phyloP scores from a whole-genome alignment of 2,113 vertebrate genomes.

The Psephotus haematonotus region DNA sequence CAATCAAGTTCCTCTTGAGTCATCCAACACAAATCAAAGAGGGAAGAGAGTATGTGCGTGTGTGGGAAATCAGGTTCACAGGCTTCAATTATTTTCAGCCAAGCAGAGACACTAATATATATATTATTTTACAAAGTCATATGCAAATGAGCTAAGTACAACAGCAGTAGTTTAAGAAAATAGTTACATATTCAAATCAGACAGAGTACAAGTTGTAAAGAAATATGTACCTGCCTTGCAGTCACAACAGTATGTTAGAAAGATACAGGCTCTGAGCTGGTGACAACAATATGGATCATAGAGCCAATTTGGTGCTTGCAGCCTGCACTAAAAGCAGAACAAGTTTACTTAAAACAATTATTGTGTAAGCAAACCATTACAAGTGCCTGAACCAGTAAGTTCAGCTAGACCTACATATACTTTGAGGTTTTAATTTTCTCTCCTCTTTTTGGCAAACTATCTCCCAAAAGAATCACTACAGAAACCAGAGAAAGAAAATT shows the following conservation, averaged over 20 bases:
- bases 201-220: neutral
- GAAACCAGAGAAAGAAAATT: neutral
- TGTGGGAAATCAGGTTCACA: slow-evolving; percentile 39
- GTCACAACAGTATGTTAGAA: neutral
- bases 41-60: neutral
- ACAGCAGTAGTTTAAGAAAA: neutral
- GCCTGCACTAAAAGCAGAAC: neutral
- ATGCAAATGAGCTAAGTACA: slow-evolving; percentile 28
- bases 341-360: neutral
- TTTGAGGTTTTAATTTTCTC: neutral
- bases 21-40: slow-evolving; percentile 36
- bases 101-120: slow-evolving; percentile 50
- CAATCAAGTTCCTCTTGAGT: slow-evolving; percentile 51
- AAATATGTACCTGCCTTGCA: neutral
- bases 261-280: neutral
- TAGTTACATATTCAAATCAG: neutral
- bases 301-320: neutral
- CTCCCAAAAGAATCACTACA: neutral
- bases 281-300: neutral
- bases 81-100: slow-evolving; percentile 55
- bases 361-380: neutral
- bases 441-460: neutral
- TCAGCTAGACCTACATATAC: neutral
- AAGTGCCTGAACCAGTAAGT: neutral
- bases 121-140: slow-evolving; percentile 51